Evolutionary conservation across 1,140 invertebrate genomes (phyloP).

Genomic region (Trachymyrmex cornetzi): DNA sequence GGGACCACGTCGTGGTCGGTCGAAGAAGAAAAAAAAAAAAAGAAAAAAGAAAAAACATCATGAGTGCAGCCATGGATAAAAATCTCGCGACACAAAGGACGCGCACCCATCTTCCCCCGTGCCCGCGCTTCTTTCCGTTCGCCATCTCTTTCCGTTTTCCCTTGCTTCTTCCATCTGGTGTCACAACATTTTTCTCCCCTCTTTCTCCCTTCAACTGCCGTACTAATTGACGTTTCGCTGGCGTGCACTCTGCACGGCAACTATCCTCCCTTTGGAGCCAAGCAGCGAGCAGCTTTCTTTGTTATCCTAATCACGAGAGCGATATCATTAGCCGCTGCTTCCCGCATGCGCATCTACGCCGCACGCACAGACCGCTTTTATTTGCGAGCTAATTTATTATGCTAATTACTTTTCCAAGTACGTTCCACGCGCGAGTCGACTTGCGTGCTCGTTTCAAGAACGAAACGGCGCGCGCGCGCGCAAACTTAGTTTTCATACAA

Average conservation of each 20-base stretch:
- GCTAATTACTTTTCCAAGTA: slow-evolving; percentile 78
- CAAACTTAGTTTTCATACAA: slow-evolving; percentile 46
- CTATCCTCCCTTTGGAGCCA: not conserved
- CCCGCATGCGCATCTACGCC: slow-evolving; percentile 31
- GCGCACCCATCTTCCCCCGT: not conserved
- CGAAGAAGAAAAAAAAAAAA: slow-evolving; percentile 27
- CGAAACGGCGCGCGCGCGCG: not conserved
- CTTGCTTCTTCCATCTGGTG: not conserved
- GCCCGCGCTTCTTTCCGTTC: not conserved
- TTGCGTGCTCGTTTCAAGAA: slow-evolving; percentile 43
- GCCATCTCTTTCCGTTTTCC: not conserved
- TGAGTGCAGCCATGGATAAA: slow-evolving; percentile 24
- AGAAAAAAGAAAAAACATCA: not conserved
- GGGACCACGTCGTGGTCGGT: not conserved
- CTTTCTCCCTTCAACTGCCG: not conserved
- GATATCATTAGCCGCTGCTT: slow-evolving; percentile 65
- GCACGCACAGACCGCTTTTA: slow-evolving; percentile 65
- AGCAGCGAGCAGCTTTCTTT: slow-evolving; percentile 52
- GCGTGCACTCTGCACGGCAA: slow-evolving; percentile 30
- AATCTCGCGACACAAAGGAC: slow-evolving; percentile 34
- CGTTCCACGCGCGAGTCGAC: slow-evolving; percentile 34
- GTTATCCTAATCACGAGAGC: slow-evolving; percentile 70
- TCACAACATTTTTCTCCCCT: slow-evolving; percentile 9
- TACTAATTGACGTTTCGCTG: slow-evolving; percentile 69
- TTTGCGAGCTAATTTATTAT: slow-evolving; percentile 80